Evolutionary conservation across 2,888 invertebrate species (phyloP).

Genomic region (Cactoblastis cactorum): DNA sequence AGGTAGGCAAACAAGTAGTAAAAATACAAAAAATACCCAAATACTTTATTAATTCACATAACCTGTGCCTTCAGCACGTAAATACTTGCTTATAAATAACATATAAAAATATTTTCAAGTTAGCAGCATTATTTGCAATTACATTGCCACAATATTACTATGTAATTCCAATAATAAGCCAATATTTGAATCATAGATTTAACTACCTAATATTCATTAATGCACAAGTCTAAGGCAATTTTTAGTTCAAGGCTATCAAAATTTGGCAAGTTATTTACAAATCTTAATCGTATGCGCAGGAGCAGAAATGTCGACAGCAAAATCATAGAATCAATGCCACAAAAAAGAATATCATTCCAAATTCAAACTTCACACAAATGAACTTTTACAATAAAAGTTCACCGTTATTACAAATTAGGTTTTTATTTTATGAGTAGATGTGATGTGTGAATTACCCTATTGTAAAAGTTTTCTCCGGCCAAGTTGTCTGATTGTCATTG

Average conservation of each 20-base stretch:
- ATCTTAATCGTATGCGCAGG: constrained; percentile 15
- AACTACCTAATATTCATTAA: constrained; percentile 21
- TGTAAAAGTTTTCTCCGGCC: too few relatives aligned
- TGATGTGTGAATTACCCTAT: too few relatives aligned
- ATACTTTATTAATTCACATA: constrained; percentile 43
- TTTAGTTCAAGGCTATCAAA: constrained; percentile 20
- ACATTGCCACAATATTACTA: constrained; percentile 29
- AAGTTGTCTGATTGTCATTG: too few relatives aligned
- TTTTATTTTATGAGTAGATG: too few relatives aligned
- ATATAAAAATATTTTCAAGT: constrained; percentile 45
- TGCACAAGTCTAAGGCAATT: constrained; percentile 21
- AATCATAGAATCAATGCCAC: too few relatives aligned
- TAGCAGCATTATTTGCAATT: constrained; percentile 31
- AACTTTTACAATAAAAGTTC: too few relatives aligned
- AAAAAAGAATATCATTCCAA: too few relatives aligned
- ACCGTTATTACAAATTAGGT: too few relatives aligned
- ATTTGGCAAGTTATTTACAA: constrained; percentile 30
- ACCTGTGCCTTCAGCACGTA: constrained; percentile 36
- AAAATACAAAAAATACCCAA: constrained; percentile 1
- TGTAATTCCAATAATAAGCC: constrained; percentile 7
- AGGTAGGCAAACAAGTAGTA: not conserved
- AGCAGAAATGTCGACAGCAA: not conserved
- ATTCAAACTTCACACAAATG: not conserved
- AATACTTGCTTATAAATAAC: constrained; percentile 32
- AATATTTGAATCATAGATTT: constrained; percentile 7